Evolutionary conservation across 2,888 invertebrate genomes (phyloP).

Genomic region (Nemapogon koenigi): DNA sequence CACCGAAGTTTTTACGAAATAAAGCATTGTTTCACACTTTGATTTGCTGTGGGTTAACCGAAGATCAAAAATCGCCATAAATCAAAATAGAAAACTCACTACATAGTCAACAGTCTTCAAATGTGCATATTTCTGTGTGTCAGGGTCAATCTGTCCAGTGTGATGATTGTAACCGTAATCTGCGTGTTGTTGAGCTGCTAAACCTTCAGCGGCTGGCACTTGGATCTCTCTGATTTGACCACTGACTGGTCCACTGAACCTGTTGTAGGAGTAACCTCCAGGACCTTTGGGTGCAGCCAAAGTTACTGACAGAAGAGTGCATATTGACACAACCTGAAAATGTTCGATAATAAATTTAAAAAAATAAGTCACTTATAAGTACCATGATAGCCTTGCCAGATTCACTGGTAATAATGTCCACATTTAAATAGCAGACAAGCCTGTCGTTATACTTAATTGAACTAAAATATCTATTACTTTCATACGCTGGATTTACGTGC

Average conservation of each 20-base stretch:
- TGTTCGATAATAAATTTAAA: too few relatives aligned
- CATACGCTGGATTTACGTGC: too few relatives aligned
- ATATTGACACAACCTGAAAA: too few relatives aligned
- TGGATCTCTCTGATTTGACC: constrained; percentile 66
- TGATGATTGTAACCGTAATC: constrained; percentile 58
- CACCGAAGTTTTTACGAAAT: neutral
- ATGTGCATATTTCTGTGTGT: constrained; percentile 55
- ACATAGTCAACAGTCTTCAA: constrained; percentile 71
- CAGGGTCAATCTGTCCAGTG: constrained; percentile 47
- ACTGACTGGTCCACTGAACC: constrained; percentile 77
- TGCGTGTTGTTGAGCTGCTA: constrained; percentile 52
- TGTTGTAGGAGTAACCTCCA: constrained; percentile 73
- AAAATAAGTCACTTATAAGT: too few relatives aligned
- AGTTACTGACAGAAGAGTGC: constrained; percentile 30
- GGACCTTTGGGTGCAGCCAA: constrained; percentile 30
- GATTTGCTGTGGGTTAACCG: too few relatives aligned
- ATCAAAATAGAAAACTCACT: constrained; percentile 35
- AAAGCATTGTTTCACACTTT: neutral
- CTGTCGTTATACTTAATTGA: too few relatives aligned
- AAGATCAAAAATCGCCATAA: constrained; percentile 8
- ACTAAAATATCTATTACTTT: too few relatives aligned
- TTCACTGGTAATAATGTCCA: too few relatives aligned
- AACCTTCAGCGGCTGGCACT: constrained; percentile 50
- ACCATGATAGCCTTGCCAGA: too few relatives aligned
- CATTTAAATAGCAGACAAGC: too few relatives aligned